Conservation (phyloP, 2,113 vertebrate species). For the Eurypyga helias region DNA sequence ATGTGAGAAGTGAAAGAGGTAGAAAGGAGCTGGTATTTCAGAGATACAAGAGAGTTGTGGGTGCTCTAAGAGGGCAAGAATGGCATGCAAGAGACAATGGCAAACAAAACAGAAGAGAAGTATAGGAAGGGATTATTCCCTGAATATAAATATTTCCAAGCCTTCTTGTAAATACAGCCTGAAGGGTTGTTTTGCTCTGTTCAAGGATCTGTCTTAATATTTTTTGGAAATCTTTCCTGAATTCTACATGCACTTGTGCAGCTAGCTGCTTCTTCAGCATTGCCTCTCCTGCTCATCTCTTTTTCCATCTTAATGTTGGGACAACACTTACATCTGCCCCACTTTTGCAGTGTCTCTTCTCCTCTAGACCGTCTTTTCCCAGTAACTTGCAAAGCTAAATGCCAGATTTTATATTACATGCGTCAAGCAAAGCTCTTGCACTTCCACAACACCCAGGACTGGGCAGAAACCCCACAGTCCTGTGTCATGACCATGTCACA, state of each 20-base stretch:
- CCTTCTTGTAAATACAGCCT: background rate
- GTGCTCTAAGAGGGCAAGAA: background rate
- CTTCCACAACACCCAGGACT: background rate
- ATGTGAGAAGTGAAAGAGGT: background rate
- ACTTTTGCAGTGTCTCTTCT: background rate
- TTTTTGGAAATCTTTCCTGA: background rate
- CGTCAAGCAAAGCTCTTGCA: background rate
- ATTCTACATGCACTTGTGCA: background rate
- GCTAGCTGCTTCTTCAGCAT: background rate
- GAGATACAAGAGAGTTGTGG: background rate
- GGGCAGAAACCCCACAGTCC: background rate
- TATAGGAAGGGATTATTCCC: background rate
- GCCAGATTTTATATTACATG: background rate
- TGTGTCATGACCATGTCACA: background rate
- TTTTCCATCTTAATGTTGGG: background rate
- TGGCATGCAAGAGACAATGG: background rate
- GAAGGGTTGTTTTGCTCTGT: background rate
- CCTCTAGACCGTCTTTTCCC: background rate
- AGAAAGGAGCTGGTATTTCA: background rate
- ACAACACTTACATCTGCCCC: background rate
- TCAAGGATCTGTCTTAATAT: background rate
- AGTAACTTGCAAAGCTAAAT: background rate
- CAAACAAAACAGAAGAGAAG: background rate
- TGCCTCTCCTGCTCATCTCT: background rate
- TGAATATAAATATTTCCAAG: background rate